Percentiles rank a stretch among this genome's conserved stretches.
Conservation (phyloP, 2,797 vertebrate genomes). For the Anolis apletophallus region DNA sequence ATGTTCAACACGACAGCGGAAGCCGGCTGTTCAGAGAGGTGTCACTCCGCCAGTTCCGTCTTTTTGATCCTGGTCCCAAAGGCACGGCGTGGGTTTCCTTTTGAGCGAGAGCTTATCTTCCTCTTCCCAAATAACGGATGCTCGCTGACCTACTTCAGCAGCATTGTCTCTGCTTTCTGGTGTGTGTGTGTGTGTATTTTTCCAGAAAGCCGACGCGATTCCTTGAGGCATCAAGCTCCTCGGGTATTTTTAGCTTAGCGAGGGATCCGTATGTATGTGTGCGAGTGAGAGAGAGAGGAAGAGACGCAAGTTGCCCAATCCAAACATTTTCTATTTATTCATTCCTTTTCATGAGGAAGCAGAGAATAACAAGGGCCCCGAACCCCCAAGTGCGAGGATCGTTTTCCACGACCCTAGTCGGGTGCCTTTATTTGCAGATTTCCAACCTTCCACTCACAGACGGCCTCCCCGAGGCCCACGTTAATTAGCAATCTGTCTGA, state of each 20-base stretch:
- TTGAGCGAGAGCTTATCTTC: neutral
- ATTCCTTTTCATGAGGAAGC: neutral
- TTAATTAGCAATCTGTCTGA: neutral
- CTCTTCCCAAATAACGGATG: conserved; percentile 30
- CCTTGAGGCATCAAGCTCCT: conserved; percentile 26
- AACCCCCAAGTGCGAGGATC: too few relatives aligned
- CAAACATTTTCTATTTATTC: neutral
- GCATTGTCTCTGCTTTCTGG: conserved; percentile 27
- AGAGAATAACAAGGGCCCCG: neutral
- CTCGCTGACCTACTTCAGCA: conserved; percentile 60
- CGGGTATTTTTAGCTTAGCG: conserved; percentile 31
- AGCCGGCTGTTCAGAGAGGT: too few relatives aligned
- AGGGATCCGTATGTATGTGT: neutral
- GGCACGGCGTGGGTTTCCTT: too few relatives aligned
- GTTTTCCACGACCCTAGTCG: neutral
- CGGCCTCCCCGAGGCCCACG: neutral
- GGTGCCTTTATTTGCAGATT: neutral
- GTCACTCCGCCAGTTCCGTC: too few relatives aligned
- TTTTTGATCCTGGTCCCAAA: conserved; percentile 2
- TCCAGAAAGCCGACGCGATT: conserved; percentile 18
- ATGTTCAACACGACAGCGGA: too few relatives aligned
- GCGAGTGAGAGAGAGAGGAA: neutral
- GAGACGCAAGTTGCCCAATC: neutral
- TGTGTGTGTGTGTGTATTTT: neutral
- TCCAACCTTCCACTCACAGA: neutral